Conservation (phyloP, 2,888 invertebrate genomes). For the Mylabris sibirica region DNA sequence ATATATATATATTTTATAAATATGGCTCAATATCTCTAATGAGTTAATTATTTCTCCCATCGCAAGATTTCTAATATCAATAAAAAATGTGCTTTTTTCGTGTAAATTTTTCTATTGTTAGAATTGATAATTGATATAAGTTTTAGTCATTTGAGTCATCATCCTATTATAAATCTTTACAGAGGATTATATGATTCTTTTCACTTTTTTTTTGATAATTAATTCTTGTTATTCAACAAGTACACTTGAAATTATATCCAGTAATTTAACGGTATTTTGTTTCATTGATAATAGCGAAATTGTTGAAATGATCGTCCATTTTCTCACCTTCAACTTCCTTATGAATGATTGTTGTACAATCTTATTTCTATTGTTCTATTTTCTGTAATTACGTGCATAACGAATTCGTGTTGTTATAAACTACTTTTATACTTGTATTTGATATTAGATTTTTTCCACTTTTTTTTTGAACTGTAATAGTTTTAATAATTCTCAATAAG, state of each 20-base stretch:
- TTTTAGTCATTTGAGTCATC: background rate
- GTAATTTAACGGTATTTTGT: background rate
- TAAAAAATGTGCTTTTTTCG: background rate
- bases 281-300: background rate
- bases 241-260: background rate
- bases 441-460: background rate
- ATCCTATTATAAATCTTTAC: conserved; percentile 7
- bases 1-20: too few species aligned
- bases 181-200: background rate
- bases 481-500: background rate
- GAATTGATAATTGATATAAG: background rate
- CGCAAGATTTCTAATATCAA: background rate
- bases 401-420: background rate
- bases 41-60: background rate
- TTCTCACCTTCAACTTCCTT: background rate
- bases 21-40: background rate
- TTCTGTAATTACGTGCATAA: background rate
- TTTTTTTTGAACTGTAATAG: background rate
- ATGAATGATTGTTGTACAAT: background rate
- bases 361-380: background rate
- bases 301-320: too few species aligned
- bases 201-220: background rate
- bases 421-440: too few species aligned
- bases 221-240: background rate
- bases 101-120: background rate